These are phyloP conservation scores for Chelonus insularis DNA, from an alignment of 1,140 invertebrate species.

Conservation along the genomic window DNA sequence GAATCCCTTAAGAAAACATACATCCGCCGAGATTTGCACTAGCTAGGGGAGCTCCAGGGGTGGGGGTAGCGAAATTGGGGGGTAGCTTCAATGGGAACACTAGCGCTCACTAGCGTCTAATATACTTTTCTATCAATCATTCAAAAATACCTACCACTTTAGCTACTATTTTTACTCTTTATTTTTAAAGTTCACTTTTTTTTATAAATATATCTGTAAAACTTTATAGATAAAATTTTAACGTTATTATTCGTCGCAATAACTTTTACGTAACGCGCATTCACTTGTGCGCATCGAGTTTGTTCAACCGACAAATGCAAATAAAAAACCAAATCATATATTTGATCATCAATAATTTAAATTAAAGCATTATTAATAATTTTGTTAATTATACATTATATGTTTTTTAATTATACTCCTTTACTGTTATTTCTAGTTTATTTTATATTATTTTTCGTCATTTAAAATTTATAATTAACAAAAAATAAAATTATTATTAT, in stretches of 20 bases:
- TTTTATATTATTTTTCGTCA: not conserved
- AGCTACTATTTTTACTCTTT: not conserved
- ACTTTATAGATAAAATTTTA: not conserved
- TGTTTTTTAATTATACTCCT: not conserved
- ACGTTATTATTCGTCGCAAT: too few relatives aligned
- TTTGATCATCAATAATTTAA: conserved; percentile 2
- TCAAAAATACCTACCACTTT: not conserved
- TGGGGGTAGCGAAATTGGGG: conserved; percentile 14
- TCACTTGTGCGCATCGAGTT: conserved; percentile 12
- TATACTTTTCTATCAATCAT: not conserved
- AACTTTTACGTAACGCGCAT: conserved; percentile 18
- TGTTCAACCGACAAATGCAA: conserved; percentile 14
- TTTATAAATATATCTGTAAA: not conserved
- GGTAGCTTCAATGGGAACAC: conserved; percentile 22
- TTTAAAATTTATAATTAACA: too few relatives aligned
- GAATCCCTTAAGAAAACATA: conserved; percentile 59
- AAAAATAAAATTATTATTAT: not conserved
- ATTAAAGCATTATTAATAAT: not conserved
- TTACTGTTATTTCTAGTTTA: not conserved
- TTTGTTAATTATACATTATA: not conserved
- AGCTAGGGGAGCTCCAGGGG: conserved; percentile 46
- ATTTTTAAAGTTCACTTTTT: not conserved
- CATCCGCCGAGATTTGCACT: conserved; percentile 57
- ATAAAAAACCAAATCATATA: not conserved
- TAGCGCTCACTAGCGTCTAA: not conserved